phyloP scores from a whole-genome alignment of 2,113 vertebrate species.

The Pseudonaja textilis region DNA sequence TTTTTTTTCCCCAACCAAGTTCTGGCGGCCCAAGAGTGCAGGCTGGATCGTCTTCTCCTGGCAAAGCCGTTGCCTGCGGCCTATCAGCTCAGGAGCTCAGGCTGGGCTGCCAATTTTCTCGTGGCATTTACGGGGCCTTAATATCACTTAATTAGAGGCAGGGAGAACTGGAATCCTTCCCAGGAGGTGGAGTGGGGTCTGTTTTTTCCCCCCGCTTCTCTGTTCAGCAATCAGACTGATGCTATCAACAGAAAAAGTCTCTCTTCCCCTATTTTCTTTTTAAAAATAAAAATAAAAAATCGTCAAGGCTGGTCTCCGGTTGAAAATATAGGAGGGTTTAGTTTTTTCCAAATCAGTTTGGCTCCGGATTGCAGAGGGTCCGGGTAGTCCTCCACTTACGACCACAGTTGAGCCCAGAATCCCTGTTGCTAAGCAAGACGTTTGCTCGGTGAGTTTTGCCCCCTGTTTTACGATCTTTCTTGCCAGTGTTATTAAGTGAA shows the following conservation, averaged over 20 bases:
- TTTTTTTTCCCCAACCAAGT: background rate
- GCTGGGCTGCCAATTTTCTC: slow-evolving; percentile 55
- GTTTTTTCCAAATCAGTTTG: background rate
- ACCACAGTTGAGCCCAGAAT: too few relatives aligned
- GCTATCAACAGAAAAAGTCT: background rate
- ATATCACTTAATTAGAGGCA: slow-evolving; percentile 67
- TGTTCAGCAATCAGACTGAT: background rate
- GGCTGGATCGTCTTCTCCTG: slow-evolving; percentile 47
- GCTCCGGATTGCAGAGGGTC: background rate
- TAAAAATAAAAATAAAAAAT: slow-evolving; percentile 9
- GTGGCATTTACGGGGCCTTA: slow-evolving; percentile 63
- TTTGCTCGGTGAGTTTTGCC: too few relatives aligned
- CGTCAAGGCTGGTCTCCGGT: slow-evolving; percentile 22
- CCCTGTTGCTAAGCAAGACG: too few relatives aligned
- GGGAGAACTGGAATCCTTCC: slow-evolving; percentile 60
- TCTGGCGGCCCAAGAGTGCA: slow-evolving; percentile 12
- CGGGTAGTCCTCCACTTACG: too few relatives aligned
- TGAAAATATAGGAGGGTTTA: slow-evolving; percentile 20
- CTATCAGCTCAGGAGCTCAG: slow-evolving; percentile 50
- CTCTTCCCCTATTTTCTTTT: background rate
- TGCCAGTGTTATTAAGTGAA: too few relatives aligned
- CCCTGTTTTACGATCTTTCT: too few relatives aligned
- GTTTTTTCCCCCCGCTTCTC: slow-evolving; percentile 20
- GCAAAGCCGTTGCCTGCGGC: slow-evolving; percentile 30
- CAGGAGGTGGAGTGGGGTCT: slow-evolving; percentile 16